Evolutionary conservation across 2,888 invertebrate species (phyloP).

Genomic region (Caenorhabditis imperialis): DNA sequence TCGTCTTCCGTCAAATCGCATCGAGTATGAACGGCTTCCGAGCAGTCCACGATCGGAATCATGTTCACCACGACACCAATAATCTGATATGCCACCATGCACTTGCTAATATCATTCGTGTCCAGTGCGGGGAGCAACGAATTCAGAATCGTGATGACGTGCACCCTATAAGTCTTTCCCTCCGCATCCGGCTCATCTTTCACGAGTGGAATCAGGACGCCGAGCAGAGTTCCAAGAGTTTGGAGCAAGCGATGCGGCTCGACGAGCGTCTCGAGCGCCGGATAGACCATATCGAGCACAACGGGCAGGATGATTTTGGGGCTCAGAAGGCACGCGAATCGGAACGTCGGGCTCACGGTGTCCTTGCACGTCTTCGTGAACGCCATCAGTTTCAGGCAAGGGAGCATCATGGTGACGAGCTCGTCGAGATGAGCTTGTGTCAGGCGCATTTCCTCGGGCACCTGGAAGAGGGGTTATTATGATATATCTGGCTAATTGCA

Average conservation of each 20-base stretch:
- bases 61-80: constrained; percentile 84
- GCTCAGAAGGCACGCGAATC: constrained; percentile 81
- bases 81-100: constrained; percentile 78
- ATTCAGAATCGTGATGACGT: constrained; percentile 85
- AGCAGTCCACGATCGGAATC: constrained; percentile 89
- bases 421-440: constrained; percentile 79
- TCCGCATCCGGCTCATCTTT: constrained; percentile 66
- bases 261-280: constrained; percentile 87
- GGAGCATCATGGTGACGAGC: constrained; percentile 81
- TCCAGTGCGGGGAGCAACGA: constrained; percentile 90
- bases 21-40: constrained; percentile 84
- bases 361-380: constrained; percentile 82
- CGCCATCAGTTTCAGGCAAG: constrained; percentile 83
- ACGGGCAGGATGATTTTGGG: constrained; percentile 89
- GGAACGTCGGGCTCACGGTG: constrained; percentile 40
- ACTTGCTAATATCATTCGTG: constrained; percentile 86
- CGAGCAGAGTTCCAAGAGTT: constrained; percentile 79
- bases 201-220: constrained; percentile 79
- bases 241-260: constrained; percentile 85
- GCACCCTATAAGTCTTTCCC: constrained; percentile 52
- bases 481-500: too few relatives aligned
- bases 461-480: constrained; percentile 79
- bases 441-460: constrained; percentile 84
- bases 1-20: constrained; percentile 87
- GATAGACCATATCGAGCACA: constrained; percentile 86